phyloP scores from a whole-genome alignment of 2,113 vertebrate genomes.

The Sylvietta virens region DNA sequence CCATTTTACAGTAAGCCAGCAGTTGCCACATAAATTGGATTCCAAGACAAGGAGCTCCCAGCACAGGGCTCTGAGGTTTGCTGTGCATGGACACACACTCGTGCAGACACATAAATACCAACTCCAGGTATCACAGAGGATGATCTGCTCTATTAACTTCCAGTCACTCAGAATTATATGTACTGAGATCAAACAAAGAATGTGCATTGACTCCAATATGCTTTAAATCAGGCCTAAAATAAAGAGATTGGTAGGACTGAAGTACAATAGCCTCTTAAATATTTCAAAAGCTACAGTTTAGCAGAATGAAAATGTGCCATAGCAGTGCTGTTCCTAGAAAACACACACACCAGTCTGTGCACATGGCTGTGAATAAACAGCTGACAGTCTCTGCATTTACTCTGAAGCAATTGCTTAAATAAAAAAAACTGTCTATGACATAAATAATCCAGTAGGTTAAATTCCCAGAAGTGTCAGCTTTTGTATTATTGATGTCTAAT shows the following conservation, averaged over 20 bases:
- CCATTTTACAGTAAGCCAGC: not conserved
- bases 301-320: not conserved
- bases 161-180: not conserved
- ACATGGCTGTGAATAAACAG: not conserved
- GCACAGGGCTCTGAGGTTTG: not conserved
- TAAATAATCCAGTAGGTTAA: constrained; percentile 48
- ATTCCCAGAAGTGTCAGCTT: constrained; percentile 23
- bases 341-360: not conserved
- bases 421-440: constrained; percentile 3
- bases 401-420: constrained; percentile 24
- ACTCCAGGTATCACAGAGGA: not conserved
- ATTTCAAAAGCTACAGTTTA: not conserved
- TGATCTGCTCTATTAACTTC: constrained; percentile 38
- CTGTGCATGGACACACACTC: not conserved
- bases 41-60: not conserved
- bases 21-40: not conserved
- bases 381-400: not conserved
- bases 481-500: constrained; percentile 37
- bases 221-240: constrained; percentile 30
- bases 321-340: not conserved
- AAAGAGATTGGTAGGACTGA: not conserved
- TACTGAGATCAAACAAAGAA: not conserved
- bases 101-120: constrained; percentile 19
- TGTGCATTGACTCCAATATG: not conserved
- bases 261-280: not conserved